A percentile compares a stretch with the other conserved stretches of the same genome.
phyloP scores from a whole-genome alignment of 1,140 invertebrate genomes.

The Drosophila lini region DNA sequence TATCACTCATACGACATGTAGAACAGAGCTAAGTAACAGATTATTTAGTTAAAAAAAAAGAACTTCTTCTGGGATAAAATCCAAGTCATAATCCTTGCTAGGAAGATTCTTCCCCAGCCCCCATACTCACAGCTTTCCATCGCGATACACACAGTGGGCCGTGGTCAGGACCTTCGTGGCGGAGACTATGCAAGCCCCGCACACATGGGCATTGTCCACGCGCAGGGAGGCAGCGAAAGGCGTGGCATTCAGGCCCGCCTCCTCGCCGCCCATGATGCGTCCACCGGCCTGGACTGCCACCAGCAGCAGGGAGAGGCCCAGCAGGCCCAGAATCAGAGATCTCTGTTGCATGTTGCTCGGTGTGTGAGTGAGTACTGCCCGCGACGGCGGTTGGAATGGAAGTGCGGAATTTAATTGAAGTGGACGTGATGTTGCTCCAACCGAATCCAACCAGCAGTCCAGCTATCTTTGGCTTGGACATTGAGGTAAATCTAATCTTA shows the following conservation, averaged over 20 bases:
- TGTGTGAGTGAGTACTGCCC: background rate
- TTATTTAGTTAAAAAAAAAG: no score
- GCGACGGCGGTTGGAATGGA: slow-evolving; percentile 7
- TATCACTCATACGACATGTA: background rate
- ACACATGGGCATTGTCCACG: slow-evolving; percentile 70
- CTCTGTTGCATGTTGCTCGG: background rate
- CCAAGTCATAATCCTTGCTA: background rate
- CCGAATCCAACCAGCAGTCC: background rate
- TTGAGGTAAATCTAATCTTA: slow-evolving; percentile 62
- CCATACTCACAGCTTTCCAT: slow-evolving; percentile 59
- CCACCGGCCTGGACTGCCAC: background rate
- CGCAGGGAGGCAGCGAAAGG: slow-evolving; percentile 67
- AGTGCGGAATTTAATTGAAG: slow-evolving; percentile 33
- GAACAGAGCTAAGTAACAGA: background rate
- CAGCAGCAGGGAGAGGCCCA: slow-evolving; percentile 9
- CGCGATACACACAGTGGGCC: slow-evolving; percentile 68
- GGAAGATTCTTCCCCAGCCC: background rate
- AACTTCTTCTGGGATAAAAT: background rate
- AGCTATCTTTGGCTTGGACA: slow-evolving; percentile 27
- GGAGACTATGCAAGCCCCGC: slow-evolving; percentile 62
- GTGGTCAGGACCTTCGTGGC: slow-evolving; percentile 59
- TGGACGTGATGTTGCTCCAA: slow-evolving; percentile 1
- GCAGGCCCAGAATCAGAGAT: slow-evolving; percentile 1
- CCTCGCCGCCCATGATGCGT: slow-evolving; percentile 71
- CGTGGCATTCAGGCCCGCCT: slow-evolving; percentile 45